A percentile compares a stretch with the other conserved stretches of the same genome.
Conservation (phyloP, 2,797 vertebrate genomes). For the Parambassis ranga region DNA sequence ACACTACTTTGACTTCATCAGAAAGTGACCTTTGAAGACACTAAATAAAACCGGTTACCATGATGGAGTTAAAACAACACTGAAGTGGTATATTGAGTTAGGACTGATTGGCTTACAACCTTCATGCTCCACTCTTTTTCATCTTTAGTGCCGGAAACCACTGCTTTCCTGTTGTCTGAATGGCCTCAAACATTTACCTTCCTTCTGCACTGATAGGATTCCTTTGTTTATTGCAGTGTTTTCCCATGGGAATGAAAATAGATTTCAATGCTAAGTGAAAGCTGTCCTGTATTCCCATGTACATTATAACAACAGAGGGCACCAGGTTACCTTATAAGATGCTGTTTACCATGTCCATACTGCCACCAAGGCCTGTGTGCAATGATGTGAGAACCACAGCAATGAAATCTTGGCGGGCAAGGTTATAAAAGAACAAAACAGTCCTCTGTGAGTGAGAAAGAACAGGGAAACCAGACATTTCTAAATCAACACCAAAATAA, state of each 20-base stretch:
- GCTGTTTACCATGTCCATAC: constrained; percentile 52
- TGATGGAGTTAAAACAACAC: constrained; percentile 78
- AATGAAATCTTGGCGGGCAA: constrained; percentile 49
- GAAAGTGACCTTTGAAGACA: constrained; percentile 77
- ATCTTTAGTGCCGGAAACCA: constrained; percentile 77
- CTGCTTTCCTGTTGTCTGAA: constrained; percentile 79
- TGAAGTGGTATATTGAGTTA: constrained; percentile 79
- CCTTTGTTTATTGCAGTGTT: constrained; percentile 68
- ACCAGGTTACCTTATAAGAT: constrained; percentile 27
- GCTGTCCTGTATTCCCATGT: constrained; percentile 56
- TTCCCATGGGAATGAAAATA: constrained; percentile 76
- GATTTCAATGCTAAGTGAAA: constrained; percentile 58
- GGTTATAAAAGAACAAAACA: constrained; percentile 71
- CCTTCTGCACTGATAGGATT: constrained; percentile 65
- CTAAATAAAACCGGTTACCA: constrained; percentile 76
- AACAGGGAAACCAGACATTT: constrained; percentile 54
- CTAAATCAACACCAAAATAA: constrained; percentile 50
- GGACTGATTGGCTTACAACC: constrained; percentile 76
- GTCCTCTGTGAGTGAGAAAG: constrained; percentile 54
- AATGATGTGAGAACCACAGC: constrained; percentile 59
- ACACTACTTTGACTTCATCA: constrained; percentile 76
- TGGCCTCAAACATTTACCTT: constrained; percentile 72
- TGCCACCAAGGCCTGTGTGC: constrained; percentile 55
- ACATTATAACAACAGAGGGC: constrained; percentile 33
- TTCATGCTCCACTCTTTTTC: constrained; percentile 69